Evolutionary conservation across 2,888 invertebrate species (phyloP).

Genomic region (Syrphus vitripennis): DNA sequence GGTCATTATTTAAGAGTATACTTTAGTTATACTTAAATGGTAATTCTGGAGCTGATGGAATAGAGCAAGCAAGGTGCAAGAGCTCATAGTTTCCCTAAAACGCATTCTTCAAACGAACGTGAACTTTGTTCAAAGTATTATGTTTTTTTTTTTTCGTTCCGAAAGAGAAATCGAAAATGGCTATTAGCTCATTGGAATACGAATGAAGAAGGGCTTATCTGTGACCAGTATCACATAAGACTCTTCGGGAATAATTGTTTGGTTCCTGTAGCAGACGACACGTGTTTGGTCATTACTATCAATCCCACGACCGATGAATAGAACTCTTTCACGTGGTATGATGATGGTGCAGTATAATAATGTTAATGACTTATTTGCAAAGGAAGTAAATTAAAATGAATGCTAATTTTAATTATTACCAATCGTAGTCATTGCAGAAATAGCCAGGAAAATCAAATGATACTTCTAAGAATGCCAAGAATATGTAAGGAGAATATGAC

Average conservation of each 20-base stretch:
- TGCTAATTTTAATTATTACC: slow-evolving; percentile 55
- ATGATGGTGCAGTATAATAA: neutral
- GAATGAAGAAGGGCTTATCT: slow-evolving; percentile 50
- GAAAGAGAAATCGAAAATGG: slow-evolving; percentile 58
- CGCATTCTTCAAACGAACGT: slow-evolving; percentile 56
- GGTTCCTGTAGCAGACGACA: slow-evolving; percentile 57
- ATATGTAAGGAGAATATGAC: neutral
- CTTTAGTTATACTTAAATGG: neutral
- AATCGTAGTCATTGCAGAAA: slow-evolving; percentile 29
- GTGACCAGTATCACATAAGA: slow-evolving; percentile 5
- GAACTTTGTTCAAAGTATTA: slow-evolving; percentile 47
- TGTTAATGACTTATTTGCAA: slow-evolving; percentile 8
- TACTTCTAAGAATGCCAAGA: slow-evolving; percentile 54
- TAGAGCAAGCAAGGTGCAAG: slow-evolving; percentile 54
- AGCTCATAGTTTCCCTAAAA: slow-evolving; percentile 41
- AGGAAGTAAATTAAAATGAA: slow-evolving; percentile 48
- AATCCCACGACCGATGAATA: neutral
- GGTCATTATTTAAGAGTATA: slow-evolving; percentile 21
- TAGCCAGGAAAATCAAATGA: slow-evolving; percentile 43
- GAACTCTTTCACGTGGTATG: neutral
- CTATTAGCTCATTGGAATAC: slow-evolving; percentile 23
- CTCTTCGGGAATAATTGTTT: slow-evolving; percentile 26
- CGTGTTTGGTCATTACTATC: slow-evolving; percentile 37
- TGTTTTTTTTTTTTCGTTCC: neutral
- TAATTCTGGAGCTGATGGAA: slow-evolving; percentile 41